Evolutionary conservation across 2,113 vertebrate species (phyloP).

Genomic region (Larimichthys crocea): DNA sequence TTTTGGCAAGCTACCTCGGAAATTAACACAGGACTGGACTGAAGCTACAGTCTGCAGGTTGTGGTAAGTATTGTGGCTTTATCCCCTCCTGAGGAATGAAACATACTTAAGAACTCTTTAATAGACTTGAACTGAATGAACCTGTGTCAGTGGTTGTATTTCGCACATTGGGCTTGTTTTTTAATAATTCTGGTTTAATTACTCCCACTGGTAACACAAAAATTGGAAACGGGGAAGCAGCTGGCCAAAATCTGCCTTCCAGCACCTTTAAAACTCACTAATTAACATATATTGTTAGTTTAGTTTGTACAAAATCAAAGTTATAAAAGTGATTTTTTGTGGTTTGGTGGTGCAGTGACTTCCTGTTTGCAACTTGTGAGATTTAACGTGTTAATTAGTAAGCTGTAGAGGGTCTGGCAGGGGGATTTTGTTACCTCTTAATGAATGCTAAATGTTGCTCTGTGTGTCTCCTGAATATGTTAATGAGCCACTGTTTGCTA

Average conservation of each 20-base stretch:
- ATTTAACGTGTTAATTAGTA: neutral
- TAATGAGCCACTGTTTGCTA: neutral
- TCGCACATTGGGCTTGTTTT: no score
- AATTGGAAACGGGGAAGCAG: neutral
- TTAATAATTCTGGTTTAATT: no score
- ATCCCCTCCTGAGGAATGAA: no score
- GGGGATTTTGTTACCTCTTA: neutral
- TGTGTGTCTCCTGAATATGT: neutral
- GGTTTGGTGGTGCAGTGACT: neutral
- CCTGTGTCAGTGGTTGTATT: no score
- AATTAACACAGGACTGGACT: no score
- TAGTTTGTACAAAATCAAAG: neutral
- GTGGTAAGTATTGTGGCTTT: no score
- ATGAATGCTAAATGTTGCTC: neutral
- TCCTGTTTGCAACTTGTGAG: neutral
- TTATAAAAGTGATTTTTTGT: no score
- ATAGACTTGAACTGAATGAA: no score
- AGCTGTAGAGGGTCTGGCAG: neutral
- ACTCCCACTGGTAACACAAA: neutral
- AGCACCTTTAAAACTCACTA: neutral
- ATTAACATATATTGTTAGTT: neutral
- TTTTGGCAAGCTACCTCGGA: no score
- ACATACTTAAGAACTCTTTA: no score
- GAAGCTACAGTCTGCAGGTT: no score
- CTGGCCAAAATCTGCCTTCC: neutral